These are phyloP conservation scores for Pampus argenteus DNA, from an alignment of 2,797 vertebrate species.

Conservation along the genomic window DNA sequence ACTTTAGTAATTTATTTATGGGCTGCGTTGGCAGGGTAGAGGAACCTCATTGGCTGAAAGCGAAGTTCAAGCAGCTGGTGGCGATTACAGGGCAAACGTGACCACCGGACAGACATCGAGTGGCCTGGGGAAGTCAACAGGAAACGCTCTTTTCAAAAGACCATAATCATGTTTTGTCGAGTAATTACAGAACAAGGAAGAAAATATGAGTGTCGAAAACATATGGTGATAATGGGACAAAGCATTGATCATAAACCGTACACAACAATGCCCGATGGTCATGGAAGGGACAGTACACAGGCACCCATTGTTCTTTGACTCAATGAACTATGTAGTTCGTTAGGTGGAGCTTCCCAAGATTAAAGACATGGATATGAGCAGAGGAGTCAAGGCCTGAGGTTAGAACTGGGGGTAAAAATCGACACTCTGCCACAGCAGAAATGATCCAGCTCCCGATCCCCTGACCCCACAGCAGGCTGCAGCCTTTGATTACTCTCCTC, in stretches of 20 bases:
- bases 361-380: slow-evolving; percentile 81
- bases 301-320: slow-evolving; percentile 91
- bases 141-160: slow-evolving; percentile 70
- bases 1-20: slow-evolving; percentile 81
- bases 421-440: slow-evolving; percentile 91
- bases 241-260: slow-evolving; percentile 53
- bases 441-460: slow-evolving; percentile 90
- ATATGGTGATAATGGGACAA: slow-evolving; percentile 64
- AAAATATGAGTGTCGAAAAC: slow-evolving; percentile 43
- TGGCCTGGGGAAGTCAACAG: slow-evolving; percentile 74
- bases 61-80: slow-evolving; percentile 70
- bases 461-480: slow-evolving; percentile 93
- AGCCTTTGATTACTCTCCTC: slow-evolving; percentile 91
- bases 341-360: slow-evolving; percentile 84
- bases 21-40: slow-evolving; percentile 64
- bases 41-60: slow-evolving; percentile 75
- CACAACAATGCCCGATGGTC: slow-evolving; percentile 55
- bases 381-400: slow-evolving; percentile 77
- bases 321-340: slow-evolving; percentile 92
- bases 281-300: slow-evolving; percentile 65
- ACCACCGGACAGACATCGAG: slow-evolving; percentile 74
- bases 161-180: slow-evolving; percentile 77
- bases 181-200: slow-evolving; percentile 74
- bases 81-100: slow-evolving; percentile 76
- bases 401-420: slow-evolving; percentile 85